Percentiles rank a stretch among this genome's conserved stretches.
Evolutionary conservation across 2,797 vertebrate species (phyloP).

Genomic region (Sebastes flavidus): DNA sequence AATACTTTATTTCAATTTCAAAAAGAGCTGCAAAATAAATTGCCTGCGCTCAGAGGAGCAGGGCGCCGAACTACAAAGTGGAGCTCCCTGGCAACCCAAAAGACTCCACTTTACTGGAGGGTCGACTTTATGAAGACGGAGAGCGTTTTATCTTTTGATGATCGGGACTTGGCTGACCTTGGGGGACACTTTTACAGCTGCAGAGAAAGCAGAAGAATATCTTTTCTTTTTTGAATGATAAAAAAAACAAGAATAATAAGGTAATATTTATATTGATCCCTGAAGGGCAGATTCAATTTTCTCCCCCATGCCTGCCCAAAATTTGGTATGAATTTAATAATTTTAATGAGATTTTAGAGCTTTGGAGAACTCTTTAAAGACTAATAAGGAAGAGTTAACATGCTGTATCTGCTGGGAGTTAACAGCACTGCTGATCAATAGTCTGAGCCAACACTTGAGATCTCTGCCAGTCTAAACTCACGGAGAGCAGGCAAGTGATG

Average conservation of each 20-base stretch:
- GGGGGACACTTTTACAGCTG: background rate
- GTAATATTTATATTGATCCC: constrained; percentile 16
- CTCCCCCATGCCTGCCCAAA: background rate
- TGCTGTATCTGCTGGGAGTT: background rate
- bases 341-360: background rate
- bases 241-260: background rate
- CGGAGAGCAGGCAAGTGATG: background rate
- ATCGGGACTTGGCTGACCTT: constrained; percentile 32
- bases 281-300: background rate
- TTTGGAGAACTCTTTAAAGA: background rate
- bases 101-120: constrained; percentile 39
- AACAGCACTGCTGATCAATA: background rate
- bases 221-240: background rate
- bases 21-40: constrained; percentile 67
- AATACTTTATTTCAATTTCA: constrained; percentile 74
- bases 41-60: constrained; percentile 37
- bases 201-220: constrained; percentile 1
- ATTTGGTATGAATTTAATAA: constrained; percentile 3
- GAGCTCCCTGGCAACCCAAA: constrained; percentile 64
- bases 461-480: background rate
- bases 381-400: background rate
- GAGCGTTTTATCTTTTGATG: constrained; percentile 39
- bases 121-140: constrained; percentile 37
- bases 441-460: background rate
- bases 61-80: constrained; percentile 56